Conservation (phyloP, 2,113 vertebrate genomes). For the Anoura caudifer region DNA sequence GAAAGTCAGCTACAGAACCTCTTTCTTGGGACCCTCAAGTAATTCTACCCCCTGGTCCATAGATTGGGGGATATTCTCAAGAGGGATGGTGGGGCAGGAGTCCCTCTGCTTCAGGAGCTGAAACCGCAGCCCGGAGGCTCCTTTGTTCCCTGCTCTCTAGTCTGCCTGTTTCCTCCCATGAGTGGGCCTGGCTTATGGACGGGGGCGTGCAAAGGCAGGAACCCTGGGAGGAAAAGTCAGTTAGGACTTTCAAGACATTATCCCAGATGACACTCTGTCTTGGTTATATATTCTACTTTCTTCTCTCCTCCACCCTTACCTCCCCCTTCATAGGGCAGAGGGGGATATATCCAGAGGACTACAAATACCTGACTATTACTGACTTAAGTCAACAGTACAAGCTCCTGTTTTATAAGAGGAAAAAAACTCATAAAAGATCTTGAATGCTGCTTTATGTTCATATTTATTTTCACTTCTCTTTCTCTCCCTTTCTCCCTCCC, state of each 20-base stretch:
- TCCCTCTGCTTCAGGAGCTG: background rate
- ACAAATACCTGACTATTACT: background rate
- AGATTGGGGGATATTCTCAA: background rate
- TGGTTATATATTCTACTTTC: background rate
- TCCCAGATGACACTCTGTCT: background rate
- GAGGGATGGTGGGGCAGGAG: rapidly evolving
- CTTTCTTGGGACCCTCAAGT: background rate
- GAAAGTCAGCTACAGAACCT: background rate
- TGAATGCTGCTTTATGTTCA: background rate
- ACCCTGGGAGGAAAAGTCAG: background rate
- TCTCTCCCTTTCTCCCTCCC: too few relatives aligned
- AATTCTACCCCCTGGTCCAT: background rate
- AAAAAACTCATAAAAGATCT: background rate
- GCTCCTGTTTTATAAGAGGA: background rate
- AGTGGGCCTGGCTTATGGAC: background rate
- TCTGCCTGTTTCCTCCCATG: background rate
- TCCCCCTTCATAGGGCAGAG: background rate
- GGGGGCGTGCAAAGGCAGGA: too few relatives aligned
- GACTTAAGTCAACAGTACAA: background rate
- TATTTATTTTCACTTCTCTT: too few relatives aligned
- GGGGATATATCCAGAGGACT: background rate
- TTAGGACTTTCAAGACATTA: background rate
- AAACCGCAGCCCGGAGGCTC: background rate
- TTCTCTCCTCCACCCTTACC: background rate
- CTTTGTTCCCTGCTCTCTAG: background rate